Base-by-base conservation (phyloP, 1,140 invertebrate species). In the Heliconius nattereri region DNA sequence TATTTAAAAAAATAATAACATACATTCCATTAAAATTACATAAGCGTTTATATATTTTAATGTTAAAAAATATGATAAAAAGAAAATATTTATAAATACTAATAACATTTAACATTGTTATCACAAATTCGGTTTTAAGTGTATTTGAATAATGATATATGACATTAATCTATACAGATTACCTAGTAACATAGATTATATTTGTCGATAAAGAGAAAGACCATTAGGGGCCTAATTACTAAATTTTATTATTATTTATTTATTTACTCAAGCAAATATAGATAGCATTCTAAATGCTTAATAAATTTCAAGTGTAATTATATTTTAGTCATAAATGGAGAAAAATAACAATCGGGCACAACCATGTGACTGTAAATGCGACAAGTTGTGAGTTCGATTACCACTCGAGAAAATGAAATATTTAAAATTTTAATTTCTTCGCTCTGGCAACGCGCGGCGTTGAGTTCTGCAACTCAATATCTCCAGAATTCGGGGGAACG, bases 61-160 rank as follows among this genome's bases (percentile, higher is more conserved):
- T 57, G 54, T 23, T 66, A 66, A 29, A 57, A 66, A 66, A 66
- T 66, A 26, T 29, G 60, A 66, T 66, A 66, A 66, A 8, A 66
- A n/a, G 7, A 66, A 66, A 60, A 26, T 26, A 16, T 66, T 16
- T 66, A 66, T 66, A 6, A 26, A 60, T 60, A 35, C 32, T 35
- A 23, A 60, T 26, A 13, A 11, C 29, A 66, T 66, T 66, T 3
- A 23, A 66, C 8, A 66, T 6, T 29, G 60, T 66, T 66, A 66
- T 66, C 60, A 66, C 23, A 66, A 29, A 9, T 60, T 60, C n/a
- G 57, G 9, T 60, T 60, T n/a, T 9, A 23, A 60, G n/a, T 60
- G 57, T 60, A 60, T 60, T 23, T 60, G 9, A 60, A n/a, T 23
- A 60, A 60, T 23, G 57, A n/a, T 60, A 23, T 26, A n/a, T 23